phyloP scores from a whole-genome alignment of 2,797 vertebrate species.

The Pseudochromis fuscus region DNA sequence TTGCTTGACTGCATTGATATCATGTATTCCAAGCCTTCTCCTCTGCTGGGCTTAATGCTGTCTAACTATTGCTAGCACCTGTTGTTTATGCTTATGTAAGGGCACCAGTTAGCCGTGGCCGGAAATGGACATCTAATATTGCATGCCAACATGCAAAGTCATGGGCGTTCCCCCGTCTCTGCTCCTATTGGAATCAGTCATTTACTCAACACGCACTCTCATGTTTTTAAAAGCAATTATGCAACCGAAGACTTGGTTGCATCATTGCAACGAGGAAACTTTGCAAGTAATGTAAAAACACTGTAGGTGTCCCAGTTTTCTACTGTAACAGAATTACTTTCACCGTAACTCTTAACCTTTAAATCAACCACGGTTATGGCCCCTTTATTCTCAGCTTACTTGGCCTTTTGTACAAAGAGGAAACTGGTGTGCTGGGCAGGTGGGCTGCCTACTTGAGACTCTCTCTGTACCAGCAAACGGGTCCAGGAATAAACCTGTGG shows the following conservation, averaged over 20 bases:
- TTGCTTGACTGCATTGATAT: conserved; percentile 62
- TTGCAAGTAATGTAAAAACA: conserved; percentile 1
- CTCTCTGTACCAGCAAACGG: conserved; percentile 47
- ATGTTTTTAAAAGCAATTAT: conserved; percentile 10
- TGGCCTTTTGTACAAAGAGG: conserved; percentile 41
- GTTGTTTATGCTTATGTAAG: conserved; percentile 76
- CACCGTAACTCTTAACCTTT: background rate
- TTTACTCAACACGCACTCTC: conserved; percentile 4
- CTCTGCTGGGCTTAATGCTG: conserved; percentile 52
- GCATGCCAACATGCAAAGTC: conserved; percentile 57
- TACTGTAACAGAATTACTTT: background rate
- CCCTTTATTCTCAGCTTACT: conserved; percentile 27
- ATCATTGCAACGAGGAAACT: no score
- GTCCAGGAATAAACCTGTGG: conserved; percentile 77
- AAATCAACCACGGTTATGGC: background rate
- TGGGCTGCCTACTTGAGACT: conserved; percentile 62
- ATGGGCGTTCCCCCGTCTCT: conserved; percentile 24
- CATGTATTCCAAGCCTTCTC: conserved; percentile 49
- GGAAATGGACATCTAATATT: conserved; percentile 68
- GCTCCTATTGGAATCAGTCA: conserved; percentile 3
- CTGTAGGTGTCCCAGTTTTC: background rate
- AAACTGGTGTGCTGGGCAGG: conserved; percentile 34
- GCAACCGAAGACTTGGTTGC: background rate
- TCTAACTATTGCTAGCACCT: conserved; percentile 72
- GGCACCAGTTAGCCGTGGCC: conserved; percentile 35